phyloP scores from a whole-genome alignment of 2,888 invertebrate genomes.

The Lasioglossum zephyrum region DNA sequence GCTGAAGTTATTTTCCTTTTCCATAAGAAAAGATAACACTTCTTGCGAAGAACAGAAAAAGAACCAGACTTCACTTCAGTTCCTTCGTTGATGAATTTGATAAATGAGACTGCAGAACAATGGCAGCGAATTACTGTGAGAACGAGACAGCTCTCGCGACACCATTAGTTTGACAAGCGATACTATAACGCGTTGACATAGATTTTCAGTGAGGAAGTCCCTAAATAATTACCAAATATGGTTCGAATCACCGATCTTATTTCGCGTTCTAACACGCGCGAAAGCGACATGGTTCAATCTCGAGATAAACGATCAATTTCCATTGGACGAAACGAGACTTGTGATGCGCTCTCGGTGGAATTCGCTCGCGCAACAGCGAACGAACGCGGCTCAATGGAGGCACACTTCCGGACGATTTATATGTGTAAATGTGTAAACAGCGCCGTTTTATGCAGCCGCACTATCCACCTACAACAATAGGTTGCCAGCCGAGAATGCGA shows the following conservation, averaged over 20 bases:
- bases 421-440: conserved; percentile 39
- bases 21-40: neutral
- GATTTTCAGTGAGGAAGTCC: too few relatives aligned
- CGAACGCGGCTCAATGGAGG: neutral
- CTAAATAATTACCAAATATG: too few relatives aligned
- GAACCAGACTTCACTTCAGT: too few relatives aligned
- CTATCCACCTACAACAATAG: conserved; percentile 35
- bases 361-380: conserved; percentile 4
- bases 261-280: neutral
- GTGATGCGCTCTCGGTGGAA: neutral
- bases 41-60: neutral
- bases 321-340: neutral
- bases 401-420: conserved; percentile 28
- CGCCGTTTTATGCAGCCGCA: neutral
- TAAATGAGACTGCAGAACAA: neutral
- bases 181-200: neutral
- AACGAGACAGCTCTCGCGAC: neutral
- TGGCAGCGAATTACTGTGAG: neutral
- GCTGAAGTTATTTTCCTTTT: neutral
- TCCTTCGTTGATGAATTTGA: neutral
- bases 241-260: neutral
- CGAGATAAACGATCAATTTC: neutral
- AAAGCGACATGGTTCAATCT: neutral
- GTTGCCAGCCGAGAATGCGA: neutral
- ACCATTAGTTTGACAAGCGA: neutral